Base-by-base conservation (phyloP, 2,797 vertebrate genomes). In the Amphiprion clarkii region DNA sequence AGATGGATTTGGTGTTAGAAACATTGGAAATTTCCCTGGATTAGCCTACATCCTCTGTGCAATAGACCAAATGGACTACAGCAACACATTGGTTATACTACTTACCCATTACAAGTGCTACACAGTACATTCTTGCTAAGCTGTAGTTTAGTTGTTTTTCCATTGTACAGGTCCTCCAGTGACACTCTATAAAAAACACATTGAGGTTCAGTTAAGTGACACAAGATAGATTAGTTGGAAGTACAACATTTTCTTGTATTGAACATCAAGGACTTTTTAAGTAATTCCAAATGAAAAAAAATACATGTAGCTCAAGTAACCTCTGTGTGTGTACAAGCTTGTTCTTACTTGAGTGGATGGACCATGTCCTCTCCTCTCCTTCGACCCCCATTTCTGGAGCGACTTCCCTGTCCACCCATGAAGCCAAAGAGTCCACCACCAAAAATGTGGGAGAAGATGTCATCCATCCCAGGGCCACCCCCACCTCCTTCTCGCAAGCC, bases 91-190 rank as follows among this genome's bases (percentile, higher is more conserved):
- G 19, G 49, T n/a, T n/a, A 4, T 0, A 39, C 5, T 25, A 96
- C 98, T 96, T 91, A 99, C 98, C 98, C 98, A 67, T 96, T 99
- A 94, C 98, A 99, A 66, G 96, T 93, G 85, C 96, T 96, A 94
- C 98, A 99, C 59, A 99, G 96, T 68, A 99, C 98, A 91, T 99
- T 99, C 95, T 99, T 99, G 96, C 98, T 99, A 88, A 99, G 96
- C 29, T 99, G 98, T 88, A 99, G 95, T 95, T 99, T 99, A 68
- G 98, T 99, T 78, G 98, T 98, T 95, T 99, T 99, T 56, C 97
- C 98, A 81, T 99, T 99, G 90, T 99, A 99, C 61, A 99, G 93
- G 85, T 99, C 98, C 95, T 99, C 98, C 93, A 99, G 94, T 78
- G 97, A 96, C 58, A 99, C 98, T 92, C 98, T 99, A 83, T 17